Base-by-base conservation (phyloP, 2,888 invertebrate genomes). In the Pocota personata region DNA sequence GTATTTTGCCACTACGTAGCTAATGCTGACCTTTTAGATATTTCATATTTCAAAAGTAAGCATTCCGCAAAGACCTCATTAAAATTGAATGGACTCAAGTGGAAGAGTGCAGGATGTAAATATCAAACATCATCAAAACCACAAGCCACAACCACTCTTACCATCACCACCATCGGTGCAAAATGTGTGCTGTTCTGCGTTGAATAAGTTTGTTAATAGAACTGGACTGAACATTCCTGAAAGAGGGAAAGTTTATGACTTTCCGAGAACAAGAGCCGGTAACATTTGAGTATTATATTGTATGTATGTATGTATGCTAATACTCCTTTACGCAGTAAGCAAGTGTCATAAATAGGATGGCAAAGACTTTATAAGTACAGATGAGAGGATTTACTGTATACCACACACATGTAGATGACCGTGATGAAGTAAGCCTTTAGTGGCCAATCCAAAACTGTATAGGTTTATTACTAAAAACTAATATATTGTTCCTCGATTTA, bases 21-120 rank as follows among this genome's bases (percentile, higher is more conserved):
- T 24, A 10, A 2, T 64, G 35, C 50, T 52, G 60, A 52, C 69
- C 77, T 60, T 60, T 75, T 10, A 10, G 32, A 78, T 78, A 71
- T 71, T 78, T 78, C 78, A 78, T 78, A 78, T 71, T 78, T 64
- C 21, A 71, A 19, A 6, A 32, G 52, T n/a, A 30, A 60, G 60
- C 37, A 60, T 32, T 71, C 43, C 55, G 43, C 62, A 71, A 69
- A 69, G 58, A 60, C 40, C 52, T 69, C 69, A 67, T 77, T 69
- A 77, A 77, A 78, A 62, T 60, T 78, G 52, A 71, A 71, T 64
- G 30, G 67, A 60, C 50, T 48, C 30, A 19, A 52, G 69, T 71
- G 71, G 71, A 62, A 48, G 55, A 62, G 40, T 43, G 40, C 69
- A 43, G 40, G 37, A 57, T 57, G 46, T 69, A 71, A 73, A 52